Percentiles rank a stretch among this genome's conserved stretches.
Conservation (phyloP, 1,140 invertebrate species). For the Capitella teleta region DNA sequence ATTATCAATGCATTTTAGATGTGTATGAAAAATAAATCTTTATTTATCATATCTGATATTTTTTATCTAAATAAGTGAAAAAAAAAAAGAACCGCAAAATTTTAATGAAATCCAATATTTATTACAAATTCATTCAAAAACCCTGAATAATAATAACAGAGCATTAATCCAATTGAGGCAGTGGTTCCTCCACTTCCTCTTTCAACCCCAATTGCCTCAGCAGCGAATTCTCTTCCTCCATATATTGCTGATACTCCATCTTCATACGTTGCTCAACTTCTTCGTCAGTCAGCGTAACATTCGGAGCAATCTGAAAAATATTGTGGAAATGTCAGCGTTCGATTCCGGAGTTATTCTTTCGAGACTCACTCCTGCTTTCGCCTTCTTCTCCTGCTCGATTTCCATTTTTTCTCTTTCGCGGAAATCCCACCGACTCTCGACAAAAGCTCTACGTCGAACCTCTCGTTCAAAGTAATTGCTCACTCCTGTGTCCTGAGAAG, state of each 20-base stretch:
- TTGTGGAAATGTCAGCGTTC: not conserved
- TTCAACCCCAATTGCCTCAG: conserved; percentile 27
- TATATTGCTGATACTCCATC: conserved; percentile 26
- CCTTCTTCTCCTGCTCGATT: conserved; percentile 30
- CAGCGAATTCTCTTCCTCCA: conserved; percentile 29
- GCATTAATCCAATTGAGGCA: not conserved
- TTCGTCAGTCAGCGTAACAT: conserved; percentile 32
- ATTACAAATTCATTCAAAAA: no score
- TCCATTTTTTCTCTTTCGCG: conserved; percentile 38
- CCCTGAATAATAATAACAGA: no score
- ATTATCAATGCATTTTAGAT: no score
- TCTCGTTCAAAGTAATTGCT: conserved; percentile 39
- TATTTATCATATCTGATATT: no score
- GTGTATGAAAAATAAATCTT: no score
- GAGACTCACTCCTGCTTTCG: conserved; percentile 34
- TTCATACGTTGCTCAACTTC: conserved; percentile 29
- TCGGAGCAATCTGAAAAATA: conserved; percentile 24
- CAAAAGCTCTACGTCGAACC: conserved; percentile 35
- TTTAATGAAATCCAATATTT: no score
- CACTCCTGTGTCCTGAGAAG: conserved; percentile 25
- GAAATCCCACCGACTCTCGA: conserved; percentile 36
- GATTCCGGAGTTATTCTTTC: not conserved
- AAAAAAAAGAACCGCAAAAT: no score
- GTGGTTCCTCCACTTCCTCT: conserved; percentile 3
- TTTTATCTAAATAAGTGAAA: no score